A percentile compares a stretch with the other conserved stretches of the same genome.
Conservation (phyloP, 2,797 vertebrate species). For the Tadarida brasiliensis region DNA sequence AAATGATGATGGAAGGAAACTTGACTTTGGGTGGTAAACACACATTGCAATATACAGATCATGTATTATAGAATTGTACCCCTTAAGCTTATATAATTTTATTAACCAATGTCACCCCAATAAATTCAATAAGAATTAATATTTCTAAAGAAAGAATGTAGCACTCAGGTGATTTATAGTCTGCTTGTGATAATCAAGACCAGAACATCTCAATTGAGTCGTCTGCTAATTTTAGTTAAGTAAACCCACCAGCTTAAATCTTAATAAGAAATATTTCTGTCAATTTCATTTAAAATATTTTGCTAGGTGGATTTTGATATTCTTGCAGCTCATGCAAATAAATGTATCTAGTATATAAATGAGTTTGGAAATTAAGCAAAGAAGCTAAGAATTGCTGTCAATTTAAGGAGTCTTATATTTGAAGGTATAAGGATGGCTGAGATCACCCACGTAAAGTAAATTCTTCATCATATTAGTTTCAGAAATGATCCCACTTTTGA, state of each 20-base stretch:
- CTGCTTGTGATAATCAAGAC: background rate
- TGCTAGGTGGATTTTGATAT: background rate
- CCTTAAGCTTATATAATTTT: background rate
- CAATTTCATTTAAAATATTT: background rate
- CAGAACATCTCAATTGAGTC: background rate
- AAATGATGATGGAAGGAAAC: background rate
- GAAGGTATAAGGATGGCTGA: background rate
- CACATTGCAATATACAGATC: background rate
- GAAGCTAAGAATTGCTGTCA: background rate
- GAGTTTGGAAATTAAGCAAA: background rate
- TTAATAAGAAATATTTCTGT: background rate
- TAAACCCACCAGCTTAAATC: background rate
- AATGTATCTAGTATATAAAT: background rate
- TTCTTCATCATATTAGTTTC: background rate
- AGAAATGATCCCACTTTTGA: background rate
- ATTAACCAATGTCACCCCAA: background rate
- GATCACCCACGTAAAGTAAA: background rate
- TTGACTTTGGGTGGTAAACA: background rate
- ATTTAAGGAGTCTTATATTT: background rate
- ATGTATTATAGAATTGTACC: background rate
- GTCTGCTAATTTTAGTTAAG: background rate
- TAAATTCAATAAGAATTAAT: background rate
- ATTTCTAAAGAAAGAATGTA: background rate
- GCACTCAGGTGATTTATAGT: fast-evolving
- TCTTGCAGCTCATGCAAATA: background rate